A percentile compares a stretch with the other conserved stretches of the same genome.
Evolutionary conservation across 2,888 invertebrate genomes (phyloP).

Genomic region (Parnassius smintheus): DNA sequence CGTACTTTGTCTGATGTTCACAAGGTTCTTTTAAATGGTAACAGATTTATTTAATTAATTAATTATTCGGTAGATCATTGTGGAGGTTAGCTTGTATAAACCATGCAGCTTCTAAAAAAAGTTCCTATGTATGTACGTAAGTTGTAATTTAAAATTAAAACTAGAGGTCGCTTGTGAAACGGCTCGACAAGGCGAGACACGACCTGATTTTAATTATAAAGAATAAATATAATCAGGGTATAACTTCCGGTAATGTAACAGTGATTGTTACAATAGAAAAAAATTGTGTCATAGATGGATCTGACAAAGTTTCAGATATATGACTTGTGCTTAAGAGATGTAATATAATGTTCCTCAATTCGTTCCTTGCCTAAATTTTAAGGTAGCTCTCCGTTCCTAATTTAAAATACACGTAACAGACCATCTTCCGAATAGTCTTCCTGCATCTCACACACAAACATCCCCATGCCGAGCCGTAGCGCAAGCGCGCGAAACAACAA

Average conservation of each 20-base stretch:
- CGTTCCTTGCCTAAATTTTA: constrained; percentile 32
- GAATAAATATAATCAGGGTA: constrained; percentile 70
- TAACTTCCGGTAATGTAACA: constrained; percentile 44
- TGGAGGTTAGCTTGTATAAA: constrained; percentile 81
- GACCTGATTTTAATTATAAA: constrained; percentile 61
- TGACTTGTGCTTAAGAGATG: constrained; percentile 5
- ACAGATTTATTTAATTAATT: constrained; percentile 68
- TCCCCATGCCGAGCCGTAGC: constrained; percentile 51
- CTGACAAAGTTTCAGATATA: constrained; percentile 1
- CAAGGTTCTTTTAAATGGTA: constrained; percentile 43
- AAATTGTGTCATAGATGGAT: constrained; percentile 21
- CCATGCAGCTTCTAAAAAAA: constrained; percentile 81
- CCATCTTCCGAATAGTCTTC: constrained; percentile 73
- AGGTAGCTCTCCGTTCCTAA: constrained; percentile 27
- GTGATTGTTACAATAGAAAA: constrained; percentile 19
- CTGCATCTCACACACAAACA: constrained; percentile 53
- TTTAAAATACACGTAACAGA: constrained; percentile 20
- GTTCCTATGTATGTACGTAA: constrained; percentile 82
- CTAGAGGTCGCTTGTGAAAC: constrained; percentile 65
- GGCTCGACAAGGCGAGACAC: constrained; percentile 50
- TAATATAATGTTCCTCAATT: constrained; percentile 36
- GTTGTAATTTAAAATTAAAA: constrained; percentile 74
- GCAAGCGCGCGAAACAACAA: constrained; percentile 71
- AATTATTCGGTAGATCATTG: constrained; percentile 77
- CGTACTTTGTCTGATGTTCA: constrained; percentile 25